These are phyloP conservation scores for Regulus satrapa DNA, from an alignment of 2,113 vertebrate genomes.

Conservation along the genomic window DNA sequence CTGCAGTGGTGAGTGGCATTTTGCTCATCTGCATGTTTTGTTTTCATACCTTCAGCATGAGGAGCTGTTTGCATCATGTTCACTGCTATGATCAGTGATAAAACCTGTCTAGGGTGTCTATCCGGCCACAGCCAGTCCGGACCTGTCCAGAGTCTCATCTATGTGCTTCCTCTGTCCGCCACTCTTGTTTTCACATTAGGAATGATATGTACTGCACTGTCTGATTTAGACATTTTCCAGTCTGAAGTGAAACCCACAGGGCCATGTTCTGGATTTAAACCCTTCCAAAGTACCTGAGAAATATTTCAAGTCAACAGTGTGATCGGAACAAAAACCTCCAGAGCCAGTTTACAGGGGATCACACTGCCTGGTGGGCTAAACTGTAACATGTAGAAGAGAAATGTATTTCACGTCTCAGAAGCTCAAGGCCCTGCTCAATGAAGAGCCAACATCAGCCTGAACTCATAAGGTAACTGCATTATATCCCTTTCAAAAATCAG, in stretches of 20 bases:
- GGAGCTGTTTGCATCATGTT: neutral
- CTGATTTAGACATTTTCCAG: neutral
- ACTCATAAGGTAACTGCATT: neutral
- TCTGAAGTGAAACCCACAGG: neutral
- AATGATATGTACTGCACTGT: neutral
- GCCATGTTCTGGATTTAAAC: neutral
- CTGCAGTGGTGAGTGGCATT: neutral
- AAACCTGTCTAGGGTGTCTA: neutral
- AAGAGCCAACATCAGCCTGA: neutral
- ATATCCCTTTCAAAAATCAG: neutral
- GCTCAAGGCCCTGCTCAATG: neutral
- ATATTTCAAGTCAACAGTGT: neutral
- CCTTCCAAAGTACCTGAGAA: neutral
- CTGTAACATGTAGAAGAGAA: neutral
- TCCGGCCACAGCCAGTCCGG: neutral
- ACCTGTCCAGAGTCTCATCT: neutral
- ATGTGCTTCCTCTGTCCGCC: neutral
- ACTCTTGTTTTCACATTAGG: neutral
- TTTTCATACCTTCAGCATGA: neutral
- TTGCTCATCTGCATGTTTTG: neutral
- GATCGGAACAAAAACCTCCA: neutral
- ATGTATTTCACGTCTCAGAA: neutral
- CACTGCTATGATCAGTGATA: neutral
- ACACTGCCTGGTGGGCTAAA: neutral
- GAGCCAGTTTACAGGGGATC: neutral